Base-by-base conservation (phyloP, 2,888 invertebrate species). In the Meganola albula region DNA sequence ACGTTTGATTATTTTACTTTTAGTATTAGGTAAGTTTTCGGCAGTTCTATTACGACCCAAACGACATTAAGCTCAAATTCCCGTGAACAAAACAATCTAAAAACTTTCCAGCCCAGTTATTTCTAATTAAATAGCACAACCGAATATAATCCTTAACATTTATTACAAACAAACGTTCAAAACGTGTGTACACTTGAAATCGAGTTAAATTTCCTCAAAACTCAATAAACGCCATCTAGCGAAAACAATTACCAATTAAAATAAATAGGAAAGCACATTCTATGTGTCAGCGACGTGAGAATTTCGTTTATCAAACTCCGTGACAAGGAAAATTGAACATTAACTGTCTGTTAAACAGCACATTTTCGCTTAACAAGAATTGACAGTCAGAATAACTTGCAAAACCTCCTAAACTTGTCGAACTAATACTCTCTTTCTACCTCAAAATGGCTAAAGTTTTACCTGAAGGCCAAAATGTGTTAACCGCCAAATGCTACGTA, bases 361-460 rank as follows among this genome's bases (percentile, higher is more conserved):
- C 29, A 50, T 39, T 55, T 59, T 61, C 31, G 37, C 39, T 32
- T 24, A 37, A 26, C 31, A 29, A 10, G 33, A 44, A 40, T 52
- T 56, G 53, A 67, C 63, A 54, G 49, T 48, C 53, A 48, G 37
- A 71, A 75, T 75, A 70, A 70, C 71, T 70, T 58, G 66, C n/a
- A 69, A 71, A 71, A 74, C 69, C 68, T 60, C 63, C 75, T 65
- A 70, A 72, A 76, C 70, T 77, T 77, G 76, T 77, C 74, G 73
- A 77, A 78, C 78, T 79, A 79, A 79, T 77, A 76, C 69, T 58
- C 75, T 69, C 72, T 75, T 72, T 74, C 69, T 72, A 70, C 78
- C 75, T 72, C 74, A 67, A 76, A 79, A 79, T 74, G 74, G 76
- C 62, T 63, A 61, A 76, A 77, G 70, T 79, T 77, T 55, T 37